Base-by-base conservation (phyloP, 2,113 vertebrate species). In the Hippolais icterina region DNA sequence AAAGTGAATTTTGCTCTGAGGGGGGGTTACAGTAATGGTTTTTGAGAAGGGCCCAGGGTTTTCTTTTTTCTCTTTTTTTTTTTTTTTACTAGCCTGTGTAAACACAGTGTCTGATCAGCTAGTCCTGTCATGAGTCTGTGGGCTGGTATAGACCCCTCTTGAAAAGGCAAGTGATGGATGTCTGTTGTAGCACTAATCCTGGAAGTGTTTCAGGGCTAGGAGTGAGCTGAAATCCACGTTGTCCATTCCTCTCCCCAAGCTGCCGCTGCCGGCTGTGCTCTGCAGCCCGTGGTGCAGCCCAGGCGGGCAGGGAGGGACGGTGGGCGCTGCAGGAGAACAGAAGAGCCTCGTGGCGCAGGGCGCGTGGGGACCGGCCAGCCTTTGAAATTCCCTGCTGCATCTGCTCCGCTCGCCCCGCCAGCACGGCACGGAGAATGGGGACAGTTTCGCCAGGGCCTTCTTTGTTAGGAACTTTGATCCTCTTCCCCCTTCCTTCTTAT, bases 401-500 rank as follows among this genome's bases (percentile, higher is more conserved):
- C 96, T 89, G 95, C 87, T 92, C 78, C 0, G 5, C 65, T 92
- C 8, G 1, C 24, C 87, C 60, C 0, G 14, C 64, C 1, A 7
- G 74, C 20, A 8, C 2, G 0, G 53, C 53, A 7, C 2, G 1
- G 89, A 75, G 74, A 78, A 57, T 23, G 31, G 79, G 57, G 80
- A 33, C 64, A 77, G 39, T 52, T 93, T 90, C 0, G 0, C 59
- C 42, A 16, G 56, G n/a, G 69, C 42, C 33, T 78, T 88, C 61
- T 96, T 95, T 96, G 90, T 96, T 90, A 87, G 83, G 72, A 92
- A 72, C 79, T 93, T 96, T 56, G 39, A 74, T 95, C 72, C 28
- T 90, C 61, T 80, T 20, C 47, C 29, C 21, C 1, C 2, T 60
- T 81, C 69, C 20, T 56, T 68, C 50, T 61, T 50, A 4, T 23